Conservation (phyloP, 1,140 invertebrate genomes). For the Arion vulgaris region DNA sequence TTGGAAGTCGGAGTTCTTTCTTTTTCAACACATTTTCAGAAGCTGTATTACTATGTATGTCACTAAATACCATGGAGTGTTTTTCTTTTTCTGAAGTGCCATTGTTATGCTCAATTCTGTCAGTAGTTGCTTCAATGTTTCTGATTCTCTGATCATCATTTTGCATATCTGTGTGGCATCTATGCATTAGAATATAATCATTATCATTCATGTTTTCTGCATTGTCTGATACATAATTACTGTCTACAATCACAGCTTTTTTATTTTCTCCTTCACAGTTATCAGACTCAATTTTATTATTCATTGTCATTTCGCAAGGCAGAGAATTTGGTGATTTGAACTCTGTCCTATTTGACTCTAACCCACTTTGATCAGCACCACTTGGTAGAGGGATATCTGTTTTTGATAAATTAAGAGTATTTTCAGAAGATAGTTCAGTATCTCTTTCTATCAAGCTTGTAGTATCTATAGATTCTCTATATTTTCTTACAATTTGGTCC, state of each 20-base stretch:
- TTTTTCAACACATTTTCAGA: slow-evolving; percentile 41
- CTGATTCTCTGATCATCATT: neutral
- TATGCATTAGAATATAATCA: neutral
- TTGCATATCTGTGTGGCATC: neutral
- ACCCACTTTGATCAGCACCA: too few relatives aligned
- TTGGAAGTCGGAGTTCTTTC: slow-evolving; percentile 30
- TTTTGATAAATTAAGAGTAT: slow-evolving; percentile 2
- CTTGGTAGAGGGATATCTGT: neutral
- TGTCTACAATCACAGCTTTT: neutral
- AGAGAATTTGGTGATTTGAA: too few relatives aligned
- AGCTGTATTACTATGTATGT: slow-evolving; percentile 46
- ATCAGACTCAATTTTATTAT: too few relatives aligned
- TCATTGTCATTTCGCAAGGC: too few relatives aligned
- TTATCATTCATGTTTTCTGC: slow-evolving; percentile 23
- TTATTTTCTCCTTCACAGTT: neutral
- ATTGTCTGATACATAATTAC: neutral
- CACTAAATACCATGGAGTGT: slow-evolving; percentile 52
- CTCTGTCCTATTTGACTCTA: too few relatives aligned
- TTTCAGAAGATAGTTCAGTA: neutral
- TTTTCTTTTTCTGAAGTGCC: slow-evolving; percentile 37
- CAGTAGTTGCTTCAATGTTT: neutral
- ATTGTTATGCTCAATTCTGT: too few relatives aligned
- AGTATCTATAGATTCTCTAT: too few relatives aligned
- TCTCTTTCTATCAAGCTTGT: neutral
- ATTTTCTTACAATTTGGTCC: too few relatives aligned